A percentile compares a stretch with the other conserved stretches of the same genome.
These are phyloP conservation scores for Megaustenia siamemsis DNA, from an alignment of 2,888 invertebrate species.

Conservation along the genomic window DNA sequence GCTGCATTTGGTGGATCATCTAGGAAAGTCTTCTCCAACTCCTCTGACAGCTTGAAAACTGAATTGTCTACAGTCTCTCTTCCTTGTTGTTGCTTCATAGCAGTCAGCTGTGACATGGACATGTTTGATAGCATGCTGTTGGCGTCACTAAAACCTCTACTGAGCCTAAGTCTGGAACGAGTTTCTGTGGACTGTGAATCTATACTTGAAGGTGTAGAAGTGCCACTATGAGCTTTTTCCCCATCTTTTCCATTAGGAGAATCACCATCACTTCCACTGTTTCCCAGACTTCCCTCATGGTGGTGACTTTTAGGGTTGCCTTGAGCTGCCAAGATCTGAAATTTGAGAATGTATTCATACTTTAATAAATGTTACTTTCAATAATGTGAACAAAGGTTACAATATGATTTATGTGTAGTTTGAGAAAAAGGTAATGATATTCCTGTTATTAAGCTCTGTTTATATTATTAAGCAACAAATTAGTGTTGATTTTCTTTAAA, in stretches of 20 bases:
- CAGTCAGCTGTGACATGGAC: slow-evolving; percentile 29
- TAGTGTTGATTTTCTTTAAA: no score
- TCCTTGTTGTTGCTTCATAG: slow-evolving; percentile 27
- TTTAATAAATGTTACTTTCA: background rate
- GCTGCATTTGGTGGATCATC: slow-evolving; percentile 21
- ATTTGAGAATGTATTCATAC: background rate
- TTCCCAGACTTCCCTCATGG: background rate
- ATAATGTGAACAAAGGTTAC: background rate
- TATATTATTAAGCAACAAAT: no score
- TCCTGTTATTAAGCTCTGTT: no score
- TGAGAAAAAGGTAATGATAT: no score
- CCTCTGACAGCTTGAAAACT: slow-evolving; percentile 43
- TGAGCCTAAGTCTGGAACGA: slow-evolving; percentile 4
- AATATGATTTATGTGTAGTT: no score
- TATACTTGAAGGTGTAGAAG: background rate
- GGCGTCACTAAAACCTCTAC: slow-evolving; percentile 34
- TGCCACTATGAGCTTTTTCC: slow-evolving; percentile 4
- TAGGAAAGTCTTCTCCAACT: slow-evolving; percentile 44
- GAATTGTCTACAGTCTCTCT: slow-evolving; percentile 14
- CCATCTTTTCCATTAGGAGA: slow-evolving; percentile 9
- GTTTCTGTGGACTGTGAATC: slow-evolving; percentile 24
- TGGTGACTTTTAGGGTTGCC: slow-evolving; percentile 9
- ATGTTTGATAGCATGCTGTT: slow-evolving; percentile 6
- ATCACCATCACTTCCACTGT: slow-evolving; percentile 9
- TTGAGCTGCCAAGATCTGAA: slow-evolving; percentile 44